Base-by-base conservation (phyloP, 2,888 invertebrate species). In the Eupithecia exiguata region DNA sequence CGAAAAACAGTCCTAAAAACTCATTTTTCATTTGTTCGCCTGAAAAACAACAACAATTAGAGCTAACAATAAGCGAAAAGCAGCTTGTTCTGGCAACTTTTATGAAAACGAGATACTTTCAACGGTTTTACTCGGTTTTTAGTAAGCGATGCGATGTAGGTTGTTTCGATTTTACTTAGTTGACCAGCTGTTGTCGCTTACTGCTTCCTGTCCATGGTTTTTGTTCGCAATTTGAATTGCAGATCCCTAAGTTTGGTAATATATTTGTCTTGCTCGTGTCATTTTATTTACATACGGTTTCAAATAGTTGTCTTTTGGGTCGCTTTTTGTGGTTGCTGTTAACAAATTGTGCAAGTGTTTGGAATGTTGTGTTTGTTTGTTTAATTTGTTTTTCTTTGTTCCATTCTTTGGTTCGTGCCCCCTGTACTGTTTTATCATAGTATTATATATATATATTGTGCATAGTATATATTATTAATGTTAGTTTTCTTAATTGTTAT, bases 201-300 rank as follows among this genome's bases (percentile, higher is more conserved):
- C 16, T 53, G 70, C 49, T 71, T 74, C 75, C 73, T 73, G 63
- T 62, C 82, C 66, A 69, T 71, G 82, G 82, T 83, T 85, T 86
- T 86, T 87, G 82, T 83, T 83, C 77, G 78, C 80, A 78, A 84
- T 86, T 86, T 86, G 86, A 84, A 84, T 87, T 85, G 84, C 82
- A 83, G 84, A 87, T 86, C 79, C 80, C 78, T 76, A 84, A 85
- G 82, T 87, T 84, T 75, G 81, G 83, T 84, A 82, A 86, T 86
- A 84, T 85, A 81, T 84, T 86, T 85, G 83, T 84, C 79, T 83
- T 84, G 79, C 78, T 82, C 77, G 77, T 78, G 80, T 79, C 81
- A 70, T 76, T 77, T 78, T 84, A 83, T 85, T 84, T 83, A 84
- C 82, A 83, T 83, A 79, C 75, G 77, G 79, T 78, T 78, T 76